phyloP scores from a whole-genome alignment of 2,113 vertebrate species.

The Elephas maximus region DNA sequence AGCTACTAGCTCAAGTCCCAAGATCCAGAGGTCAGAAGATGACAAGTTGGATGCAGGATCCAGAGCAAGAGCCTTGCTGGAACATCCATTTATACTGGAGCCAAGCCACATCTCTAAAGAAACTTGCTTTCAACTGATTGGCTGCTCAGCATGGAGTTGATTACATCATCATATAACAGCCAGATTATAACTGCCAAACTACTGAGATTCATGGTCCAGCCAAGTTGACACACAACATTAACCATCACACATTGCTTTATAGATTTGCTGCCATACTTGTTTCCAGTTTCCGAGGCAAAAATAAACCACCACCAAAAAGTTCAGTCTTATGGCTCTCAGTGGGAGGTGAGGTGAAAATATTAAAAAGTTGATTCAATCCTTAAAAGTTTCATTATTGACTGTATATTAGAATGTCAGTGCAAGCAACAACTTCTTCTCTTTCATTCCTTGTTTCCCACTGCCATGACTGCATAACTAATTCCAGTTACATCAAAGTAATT shows the following conservation, averaged over 20 bases:
- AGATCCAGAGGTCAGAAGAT: too few species aligned
- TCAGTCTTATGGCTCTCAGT: neutral
- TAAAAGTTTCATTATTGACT: neutral
- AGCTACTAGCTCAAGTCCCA: too few species aligned
- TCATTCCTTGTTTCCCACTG: neutral
- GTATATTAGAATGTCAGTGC: neutral
- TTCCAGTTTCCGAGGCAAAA: constrained; percentile 55
- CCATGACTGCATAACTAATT: neutral
- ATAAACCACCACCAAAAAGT: constrained; percentile 2
- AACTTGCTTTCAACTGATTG: too few species aligned
- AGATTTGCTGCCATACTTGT: neutral
- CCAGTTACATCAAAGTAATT: neutral
- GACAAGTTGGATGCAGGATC: too few species aligned
- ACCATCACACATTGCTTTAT: neutral
- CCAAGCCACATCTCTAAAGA: too few species aligned
- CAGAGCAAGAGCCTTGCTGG: too few species aligned
- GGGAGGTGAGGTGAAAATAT: neutral
- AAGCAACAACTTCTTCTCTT: neutral
- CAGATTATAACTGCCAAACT: too few species aligned
- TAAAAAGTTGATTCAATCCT: constrained; percentile 2
- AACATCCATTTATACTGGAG: too few species aligned
- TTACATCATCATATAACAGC: too few species aligned
- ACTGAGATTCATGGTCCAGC: too few species aligned
- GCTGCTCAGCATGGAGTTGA: too few species aligned
- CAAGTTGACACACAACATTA: too few species aligned